Evolutionary conservation across 2,113 vertebrate species (phyloP).

Genomic region (Protobothrops flavoviridis): DNA sequence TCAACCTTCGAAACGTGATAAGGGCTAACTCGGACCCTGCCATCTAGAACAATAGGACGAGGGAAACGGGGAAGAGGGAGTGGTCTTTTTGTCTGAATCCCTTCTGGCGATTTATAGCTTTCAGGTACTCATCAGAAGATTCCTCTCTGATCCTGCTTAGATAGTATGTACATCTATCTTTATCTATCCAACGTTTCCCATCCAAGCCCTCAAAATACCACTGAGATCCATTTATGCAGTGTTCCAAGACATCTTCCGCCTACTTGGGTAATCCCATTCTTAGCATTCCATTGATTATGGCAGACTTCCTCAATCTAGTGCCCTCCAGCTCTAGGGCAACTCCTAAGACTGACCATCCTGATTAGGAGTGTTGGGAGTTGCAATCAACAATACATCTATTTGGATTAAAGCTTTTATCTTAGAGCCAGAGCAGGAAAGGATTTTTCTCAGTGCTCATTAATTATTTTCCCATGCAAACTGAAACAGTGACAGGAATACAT

Average conservation of each 20-base stretch:
- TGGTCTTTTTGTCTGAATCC: conserved; percentile 65
- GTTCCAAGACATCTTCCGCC: background rate
- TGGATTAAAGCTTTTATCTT: background rate
- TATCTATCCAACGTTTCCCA: background rate
- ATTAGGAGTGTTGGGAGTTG: background rate
- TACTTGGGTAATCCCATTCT: background rate
- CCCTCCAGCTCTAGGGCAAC: background rate
- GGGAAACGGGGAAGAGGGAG: conserved; percentile 56
- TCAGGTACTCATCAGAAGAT: background rate
- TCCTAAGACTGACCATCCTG: background rate
- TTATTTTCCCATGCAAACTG: background rate
- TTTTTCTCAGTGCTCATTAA: background rate
- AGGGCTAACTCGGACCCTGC: background rate
- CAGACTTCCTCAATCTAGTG: background rate
- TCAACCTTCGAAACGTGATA: conserved; percentile 38
- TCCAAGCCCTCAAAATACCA: background rate
- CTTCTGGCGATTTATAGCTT: conserved; percentile 40
- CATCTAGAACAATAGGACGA: conserved; percentile 59
- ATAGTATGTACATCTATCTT: background rate
- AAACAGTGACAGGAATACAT: background rate
- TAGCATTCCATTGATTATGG: conserved; percentile 10
- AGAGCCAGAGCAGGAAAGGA: background rate
- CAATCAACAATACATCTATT: background rate
- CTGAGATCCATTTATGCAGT: background rate
- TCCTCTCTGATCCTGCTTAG: background rate